A percentile compares a stretch with the other conserved stretches of the same genome.
These are phyloP conservation scores for Neomorphus geoffroyi DNA, from an alignment of 2,797 vertebrate species.

Conservation along the genomic window DNA sequence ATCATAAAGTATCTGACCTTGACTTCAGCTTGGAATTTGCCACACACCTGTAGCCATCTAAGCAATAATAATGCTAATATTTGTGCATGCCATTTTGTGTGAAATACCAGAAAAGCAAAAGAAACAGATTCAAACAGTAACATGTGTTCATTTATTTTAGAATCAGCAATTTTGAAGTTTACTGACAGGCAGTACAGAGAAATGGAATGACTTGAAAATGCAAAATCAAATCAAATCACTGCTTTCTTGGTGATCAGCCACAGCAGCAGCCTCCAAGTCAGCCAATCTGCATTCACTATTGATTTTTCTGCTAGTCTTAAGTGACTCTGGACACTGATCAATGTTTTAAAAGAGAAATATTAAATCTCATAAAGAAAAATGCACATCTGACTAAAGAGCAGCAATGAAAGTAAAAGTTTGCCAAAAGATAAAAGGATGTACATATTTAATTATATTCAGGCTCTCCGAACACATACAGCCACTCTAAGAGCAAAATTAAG, in stretches of 20 bases:
- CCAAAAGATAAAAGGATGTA: conserved; percentile 40
- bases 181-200: conserved; percentile 50
- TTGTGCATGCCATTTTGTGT: conserved; percentile 36
- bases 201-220: conserved; percentile 43
- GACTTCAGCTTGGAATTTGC: conserved; percentile 43
- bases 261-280: conserved; percentile 42
- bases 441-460: background rate
- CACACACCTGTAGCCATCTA: conserved; percentile 58
- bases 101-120: conserved; percentile 32
- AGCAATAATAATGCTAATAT: conserved; percentile 45
- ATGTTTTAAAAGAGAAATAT: conserved; percentile 71
- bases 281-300: conserved; percentile 49
- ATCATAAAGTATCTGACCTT: conserved; percentile 61
- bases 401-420: conserved; percentile 31
- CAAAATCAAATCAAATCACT: conserved; percentile 63
- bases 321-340: conserved; percentile 72
- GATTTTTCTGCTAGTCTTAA: conserved; percentile 73
- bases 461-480: background rate
- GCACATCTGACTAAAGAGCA: conserved; percentile 57
- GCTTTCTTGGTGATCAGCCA: conserved; percentile 60
- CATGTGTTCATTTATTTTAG: conserved; percentile 64
- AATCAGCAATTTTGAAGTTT: conserved; percentile 64
- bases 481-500: background rate
- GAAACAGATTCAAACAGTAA: conserved; percentile 21
- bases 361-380: conserved; percentile 67